These are phyloP conservation scores for Pseudopipra pipra DNA, from an alignment of 2,113 vertebrate genomes.

Conservation along the genomic window DNA sequence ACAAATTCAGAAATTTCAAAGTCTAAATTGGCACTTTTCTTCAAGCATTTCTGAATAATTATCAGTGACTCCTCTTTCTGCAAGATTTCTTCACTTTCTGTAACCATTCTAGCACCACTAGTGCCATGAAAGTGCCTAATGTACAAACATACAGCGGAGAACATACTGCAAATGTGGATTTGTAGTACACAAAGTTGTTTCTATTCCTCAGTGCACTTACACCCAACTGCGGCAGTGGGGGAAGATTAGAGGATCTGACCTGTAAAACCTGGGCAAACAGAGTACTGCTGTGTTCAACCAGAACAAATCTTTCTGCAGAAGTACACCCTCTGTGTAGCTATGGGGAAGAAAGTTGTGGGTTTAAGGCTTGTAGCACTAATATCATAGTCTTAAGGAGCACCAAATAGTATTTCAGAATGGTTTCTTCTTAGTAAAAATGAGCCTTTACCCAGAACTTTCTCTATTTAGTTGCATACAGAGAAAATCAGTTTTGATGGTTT, in stretches of 20 bases:
- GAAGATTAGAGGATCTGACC: neutral
- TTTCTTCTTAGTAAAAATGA: neutral
- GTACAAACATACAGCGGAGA: neutral
- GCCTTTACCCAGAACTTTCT: neutral
- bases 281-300: neutral
- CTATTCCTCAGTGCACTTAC: neutral
- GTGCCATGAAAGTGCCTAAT: neutral
- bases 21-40: neutral
- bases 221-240: neutral
- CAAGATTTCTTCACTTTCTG: neutral
- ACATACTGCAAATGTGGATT: fast-evolving
- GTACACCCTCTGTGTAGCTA: neutral
- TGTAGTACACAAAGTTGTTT: neutral
- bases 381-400: neutral
- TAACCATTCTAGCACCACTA: neutral
- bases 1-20: neutral
- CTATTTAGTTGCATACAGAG: neutral
- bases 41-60: neutral
- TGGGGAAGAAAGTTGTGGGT: neutral
- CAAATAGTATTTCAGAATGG: neutral
- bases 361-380: neutral
- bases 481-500: neutral
- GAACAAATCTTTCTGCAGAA: neutral
- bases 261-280: neutral
- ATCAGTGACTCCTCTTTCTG: neutral